Evolutionary conservation across 2,888 invertebrate species (phyloP), one percentile per base, ranked within the genome.

Genomic region (Cenopis cana): DNA sequence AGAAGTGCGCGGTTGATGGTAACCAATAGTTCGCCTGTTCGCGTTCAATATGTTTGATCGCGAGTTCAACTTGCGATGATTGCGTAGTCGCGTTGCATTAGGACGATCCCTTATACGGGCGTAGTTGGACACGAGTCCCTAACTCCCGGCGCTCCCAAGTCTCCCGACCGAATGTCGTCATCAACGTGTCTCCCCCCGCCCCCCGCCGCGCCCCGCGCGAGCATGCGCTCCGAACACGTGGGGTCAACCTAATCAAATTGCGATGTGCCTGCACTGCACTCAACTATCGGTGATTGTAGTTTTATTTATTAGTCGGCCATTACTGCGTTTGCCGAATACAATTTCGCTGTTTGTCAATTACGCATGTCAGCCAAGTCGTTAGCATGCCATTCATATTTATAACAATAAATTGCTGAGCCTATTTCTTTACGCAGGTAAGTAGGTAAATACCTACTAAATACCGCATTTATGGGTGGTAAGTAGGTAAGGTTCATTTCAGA

Each of bases 131-230:
- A 68, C 81, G 81, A 79, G 79, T 79, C 82, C 83, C 81, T 56
- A 57, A 38, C 14, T 18, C 36, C 57, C 38, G 57, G 12, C 61
- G 60, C 62, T 24, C 83, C 84, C 83, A 81, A 87, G 83, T 83
- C 62, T 24, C 83, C 84, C 84, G 81, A 87, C 84, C 83, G 82
- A 89, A 87, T 88, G 89, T 89, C 89, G 89, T 90, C 90, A 89
- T 88, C 87, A 88, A 88, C 84, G 84, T 79, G 82, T 79, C 76
- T 75, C 73, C 76, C 78, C 78, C 6, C 75, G 76, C 68, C 59
- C 74, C 68, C 78, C 74, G 75, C 79, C 77, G 76, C 74, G 75
- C 18, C n/a, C 76, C 75, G 75, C 76, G 73, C 77, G 85, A 79
- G 82, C 89, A 88, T 89, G 87, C 88, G 89, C 89, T 69, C 78